phyloP scores from a whole-genome alignment of 2,113 vertebrate genomes.

The Corvus moneduloides region DNA sequence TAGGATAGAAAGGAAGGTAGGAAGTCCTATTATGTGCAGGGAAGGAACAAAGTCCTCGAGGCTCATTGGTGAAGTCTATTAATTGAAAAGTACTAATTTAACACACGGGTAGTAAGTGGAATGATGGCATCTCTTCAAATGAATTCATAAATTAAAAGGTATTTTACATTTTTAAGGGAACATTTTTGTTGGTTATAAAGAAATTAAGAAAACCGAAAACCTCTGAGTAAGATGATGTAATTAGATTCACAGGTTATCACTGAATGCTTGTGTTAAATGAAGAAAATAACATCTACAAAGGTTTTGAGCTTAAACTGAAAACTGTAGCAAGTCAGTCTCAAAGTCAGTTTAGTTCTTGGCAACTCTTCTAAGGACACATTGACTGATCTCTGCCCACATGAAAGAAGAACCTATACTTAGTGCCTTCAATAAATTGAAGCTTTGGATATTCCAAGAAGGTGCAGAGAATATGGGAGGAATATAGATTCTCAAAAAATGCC shows the following conservation, averaged over 20 bases:
- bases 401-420: conserved; percentile 1
- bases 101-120: not conserved
- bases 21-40: conserved; percentile 15
- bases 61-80: not conserved
- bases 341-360: conserved; percentile 34
- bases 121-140: conserved; percentile 43
- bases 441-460: not conserved
- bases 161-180: conserved; percentile 25
- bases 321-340: not conserved
- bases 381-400: conserved; percentile 21
- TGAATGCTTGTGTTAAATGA: not conserved
- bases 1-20: not conserved
- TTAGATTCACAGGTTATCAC: not conserved
- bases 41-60: conserved; percentile 17
- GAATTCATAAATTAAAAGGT: conserved; percentile 20
- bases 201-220: not conserved
- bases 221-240: not conserved
- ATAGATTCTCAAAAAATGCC: not conserved
- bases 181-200: not conserved
- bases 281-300: conserved; percentile 12
- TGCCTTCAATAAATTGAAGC: not conserved
- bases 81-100: conserved; percentile 27
- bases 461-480: not conserved
- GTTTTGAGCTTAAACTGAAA: not conserved
- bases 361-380: not conserved